Evolutionary conservation across 2,797 vertebrate species (phyloP).

Genomic region (Eospalax fontanierii): DNA sequence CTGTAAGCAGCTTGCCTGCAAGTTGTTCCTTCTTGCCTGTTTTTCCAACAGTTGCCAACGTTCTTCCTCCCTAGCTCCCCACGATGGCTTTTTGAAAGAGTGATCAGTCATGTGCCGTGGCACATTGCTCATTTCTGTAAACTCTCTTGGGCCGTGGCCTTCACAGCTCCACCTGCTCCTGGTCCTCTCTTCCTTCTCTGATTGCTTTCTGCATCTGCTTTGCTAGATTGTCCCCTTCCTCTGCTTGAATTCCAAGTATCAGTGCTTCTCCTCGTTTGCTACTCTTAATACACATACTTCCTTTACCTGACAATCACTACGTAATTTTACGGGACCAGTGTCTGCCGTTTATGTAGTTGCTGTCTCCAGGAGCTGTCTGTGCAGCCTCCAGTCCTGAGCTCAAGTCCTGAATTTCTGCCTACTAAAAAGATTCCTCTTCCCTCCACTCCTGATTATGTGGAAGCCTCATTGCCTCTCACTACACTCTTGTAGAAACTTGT

Average conservation of each 20-base stretch:
- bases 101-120: background rate
- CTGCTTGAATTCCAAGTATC: background rate
- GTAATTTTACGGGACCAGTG: background rate
- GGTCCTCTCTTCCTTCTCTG: background rate
- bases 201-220: background rate
- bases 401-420: background rate
- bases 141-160: background rate
- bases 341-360: background rate
- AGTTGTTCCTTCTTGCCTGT: background rate
- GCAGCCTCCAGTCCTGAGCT: background rate
- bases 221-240: slow-evolving; percentile 44
- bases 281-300: background rate
- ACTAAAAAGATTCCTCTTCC: background rate
- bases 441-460: background rate
- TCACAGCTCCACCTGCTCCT: background rate
- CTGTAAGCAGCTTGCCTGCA: slow-evolving; percentile 2
- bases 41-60: background rate
- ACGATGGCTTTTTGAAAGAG: background rate
- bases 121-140: background rate
- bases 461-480: background rate
- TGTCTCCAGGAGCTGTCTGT: slow-evolving; percentile 10
- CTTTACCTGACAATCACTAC: background rate
- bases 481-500: background rate
- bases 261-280: background rate
- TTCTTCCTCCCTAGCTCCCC: slow-evolving; percentile 1